phyloP scores from a whole-genome alignment of 2,113 vertebrate species.

The Murina feae region DNA sequence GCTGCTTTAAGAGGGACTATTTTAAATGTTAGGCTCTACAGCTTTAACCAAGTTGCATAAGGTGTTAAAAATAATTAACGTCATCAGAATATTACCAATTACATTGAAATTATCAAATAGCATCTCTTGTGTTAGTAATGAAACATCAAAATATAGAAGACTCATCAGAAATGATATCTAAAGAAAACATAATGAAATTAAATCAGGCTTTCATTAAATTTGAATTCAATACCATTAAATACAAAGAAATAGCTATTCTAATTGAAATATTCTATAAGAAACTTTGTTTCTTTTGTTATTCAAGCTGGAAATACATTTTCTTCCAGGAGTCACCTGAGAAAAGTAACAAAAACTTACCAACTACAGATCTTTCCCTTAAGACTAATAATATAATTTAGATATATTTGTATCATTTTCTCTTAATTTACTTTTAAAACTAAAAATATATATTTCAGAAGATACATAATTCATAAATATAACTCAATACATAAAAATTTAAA shows the following conservation, averaged over 20 bases:
- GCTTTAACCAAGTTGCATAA: slow-evolving; percentile 9
- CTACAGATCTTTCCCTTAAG: background rate
- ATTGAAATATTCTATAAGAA: background rate
- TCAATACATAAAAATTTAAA: background rate
- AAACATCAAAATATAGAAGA: slow-evolving; percentile 28
- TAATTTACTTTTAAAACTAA: background rate
- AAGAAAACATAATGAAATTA: background rate
- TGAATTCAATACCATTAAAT: background rate
- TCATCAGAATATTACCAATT: slow-evolving; percentile 53
- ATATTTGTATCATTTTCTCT: background rate
- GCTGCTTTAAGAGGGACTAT: background rate
- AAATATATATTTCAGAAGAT: background rate
- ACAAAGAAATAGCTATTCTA: background rate
- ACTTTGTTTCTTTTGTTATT: background rate
- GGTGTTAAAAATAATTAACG: slow-evolving; percentile 57
- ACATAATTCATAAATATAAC: background rate
- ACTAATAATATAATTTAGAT: background rate
- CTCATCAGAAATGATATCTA: background rate
- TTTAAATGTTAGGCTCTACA: slow-evolving; percentile 33
- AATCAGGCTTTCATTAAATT: background rate
- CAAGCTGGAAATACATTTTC: background rate
- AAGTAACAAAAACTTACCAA: background rate
- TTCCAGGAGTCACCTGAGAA: background rate
- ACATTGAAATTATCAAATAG: slow-evolving; percentile 35
- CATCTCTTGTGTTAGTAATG: background rate